Percentiles rank a stretch among this genome's conserved stretches.
Evolutionary conservation across 2,113 vertebrate species (phyloP).

Genomic region (Ceyx melanurus): DNA sequence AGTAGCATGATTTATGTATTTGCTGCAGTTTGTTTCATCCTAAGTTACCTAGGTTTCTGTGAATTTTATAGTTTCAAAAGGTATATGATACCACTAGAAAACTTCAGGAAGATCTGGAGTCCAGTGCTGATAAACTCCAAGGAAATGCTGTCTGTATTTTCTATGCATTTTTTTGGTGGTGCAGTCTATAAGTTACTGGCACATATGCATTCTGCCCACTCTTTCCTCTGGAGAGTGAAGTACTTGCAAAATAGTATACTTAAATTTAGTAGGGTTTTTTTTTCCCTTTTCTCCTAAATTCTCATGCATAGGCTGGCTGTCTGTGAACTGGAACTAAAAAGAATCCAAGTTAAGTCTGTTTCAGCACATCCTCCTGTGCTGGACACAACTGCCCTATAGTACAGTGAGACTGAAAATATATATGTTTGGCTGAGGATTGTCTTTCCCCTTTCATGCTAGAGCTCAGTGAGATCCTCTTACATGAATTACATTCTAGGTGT

Average conservation of each 20-base stretch:
- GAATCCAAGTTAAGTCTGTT: background rate
- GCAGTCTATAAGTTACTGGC: background rate
- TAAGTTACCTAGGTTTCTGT: background rate
- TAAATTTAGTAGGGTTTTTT: background rate
- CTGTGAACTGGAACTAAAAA: background rate
- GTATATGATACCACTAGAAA: background rate
- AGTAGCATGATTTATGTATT: conserved; percentile 39
- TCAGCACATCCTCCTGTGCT: background rate
- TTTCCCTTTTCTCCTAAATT: background rate
- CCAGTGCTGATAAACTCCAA: background rate
- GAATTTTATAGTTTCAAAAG: conserved; percentile 35
- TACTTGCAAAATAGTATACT: background rate
- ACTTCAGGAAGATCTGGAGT: background rate
- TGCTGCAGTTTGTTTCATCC: conserved; percentile 21
- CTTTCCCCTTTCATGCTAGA: background rate
- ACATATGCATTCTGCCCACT: background rate
- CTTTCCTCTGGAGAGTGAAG: background rate
- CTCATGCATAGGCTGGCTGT: background rate
- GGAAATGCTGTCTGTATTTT: background rate
- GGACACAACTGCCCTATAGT: background rate
- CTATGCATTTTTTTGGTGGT: background rate
- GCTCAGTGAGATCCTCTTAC: background rate
- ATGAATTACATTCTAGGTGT: background rate
- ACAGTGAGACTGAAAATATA: background rate
- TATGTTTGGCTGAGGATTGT: background rate